phyloP scores from a whole-genome alignment of 2,888 invertebrate genomes.

The Pachycephus smyrnensis region DNA sequence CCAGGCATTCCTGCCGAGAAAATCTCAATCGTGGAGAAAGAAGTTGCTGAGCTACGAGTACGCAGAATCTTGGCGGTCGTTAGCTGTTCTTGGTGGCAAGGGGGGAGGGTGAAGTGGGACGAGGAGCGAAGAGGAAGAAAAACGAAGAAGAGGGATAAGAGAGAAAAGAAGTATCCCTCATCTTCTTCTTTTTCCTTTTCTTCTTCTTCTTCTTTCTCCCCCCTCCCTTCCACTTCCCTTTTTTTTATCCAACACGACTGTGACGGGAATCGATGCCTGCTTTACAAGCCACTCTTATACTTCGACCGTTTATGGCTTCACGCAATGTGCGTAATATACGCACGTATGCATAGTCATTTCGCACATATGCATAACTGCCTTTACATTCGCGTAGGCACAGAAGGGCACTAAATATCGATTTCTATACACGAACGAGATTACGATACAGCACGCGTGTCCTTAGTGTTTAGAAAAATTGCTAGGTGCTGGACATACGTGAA shows the following conservation, averaged over 20 bases:
- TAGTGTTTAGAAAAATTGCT: no score
- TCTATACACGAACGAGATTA: not conserved
- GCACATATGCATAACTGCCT: not conserved
- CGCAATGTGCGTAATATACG: not conserved
- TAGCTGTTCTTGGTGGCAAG: not conserved
- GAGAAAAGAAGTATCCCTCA: not conserved
- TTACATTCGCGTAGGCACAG: not conserved
- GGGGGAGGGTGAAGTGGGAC: not conserved
- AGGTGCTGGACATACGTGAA: not conserved
- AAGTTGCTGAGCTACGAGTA: not conserved
- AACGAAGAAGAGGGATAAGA: not conserved
- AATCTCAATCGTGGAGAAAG: not conserved
- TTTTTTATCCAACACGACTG: not conserved
- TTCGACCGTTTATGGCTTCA: not conserved
- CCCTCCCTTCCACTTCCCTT: not conserved
- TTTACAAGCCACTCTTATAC: not conserved
- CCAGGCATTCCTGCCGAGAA: not conserved
- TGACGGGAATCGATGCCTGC: not conserved
- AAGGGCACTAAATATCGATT: not conserved
- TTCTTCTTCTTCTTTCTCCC: not conserved
- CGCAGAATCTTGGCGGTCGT: not conserved
- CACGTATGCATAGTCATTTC: not conserved
- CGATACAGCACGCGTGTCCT: no score
- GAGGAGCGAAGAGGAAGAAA: not conserved
- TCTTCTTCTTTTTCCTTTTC: not conserved